Conservation (phyloP, 1,140 invertebrate species). For the Drosophila willistoni region DNA sequence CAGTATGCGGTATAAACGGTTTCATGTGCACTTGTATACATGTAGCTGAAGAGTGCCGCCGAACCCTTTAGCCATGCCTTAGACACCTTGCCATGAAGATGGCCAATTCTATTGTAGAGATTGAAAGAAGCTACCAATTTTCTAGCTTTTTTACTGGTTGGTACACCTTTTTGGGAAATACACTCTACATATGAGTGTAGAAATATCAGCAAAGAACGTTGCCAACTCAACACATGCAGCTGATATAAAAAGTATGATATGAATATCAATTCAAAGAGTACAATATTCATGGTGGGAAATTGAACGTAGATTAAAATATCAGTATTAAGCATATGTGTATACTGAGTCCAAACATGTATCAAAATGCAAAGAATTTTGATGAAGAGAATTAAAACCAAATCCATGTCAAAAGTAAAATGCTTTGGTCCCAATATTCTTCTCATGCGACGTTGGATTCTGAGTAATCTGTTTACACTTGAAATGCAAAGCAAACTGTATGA, state of each 20-base stretch:
- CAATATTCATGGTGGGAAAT: conserved; percentile 29
- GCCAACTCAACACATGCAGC: conserved; percentile 24
- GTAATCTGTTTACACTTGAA: background rate
- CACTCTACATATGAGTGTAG: background rate
- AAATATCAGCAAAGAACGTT: conserved; percentile 10
- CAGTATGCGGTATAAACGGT: conserved; percentile 24
- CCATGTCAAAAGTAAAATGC: conserved; percentile 11
- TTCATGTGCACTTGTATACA: conserved; percentile 33
- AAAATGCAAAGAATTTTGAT: conserved; percentile 17
- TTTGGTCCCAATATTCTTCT: background rate
- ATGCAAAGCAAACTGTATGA: background rate
- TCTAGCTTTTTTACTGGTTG: background rate
- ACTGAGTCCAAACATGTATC: conserved; percentile 27
- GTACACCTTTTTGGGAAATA: no score
- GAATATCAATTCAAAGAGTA: conserved; percentile 28
- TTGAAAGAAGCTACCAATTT: conserved; percentile 20
- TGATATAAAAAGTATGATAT: conserved; percentile 28
- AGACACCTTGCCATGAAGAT: conserved; percentile 15
- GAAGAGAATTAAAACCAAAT: conserved; percentile 17
- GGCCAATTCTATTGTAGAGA: conserved; percentile 16
- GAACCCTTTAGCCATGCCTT: conserved; percentile 24
- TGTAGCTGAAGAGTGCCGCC: conserved; percentile 20
- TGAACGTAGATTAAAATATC: conserved; percentile 3
- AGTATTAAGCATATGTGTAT: background rate
- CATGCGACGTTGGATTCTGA: conserved; percentile 16